These are phyloP conservation scores for Melanotaenia maccullochi DNA, from an alignment of 2,797 vertebrate genomes.

Conservation along the genomic window DNA sequence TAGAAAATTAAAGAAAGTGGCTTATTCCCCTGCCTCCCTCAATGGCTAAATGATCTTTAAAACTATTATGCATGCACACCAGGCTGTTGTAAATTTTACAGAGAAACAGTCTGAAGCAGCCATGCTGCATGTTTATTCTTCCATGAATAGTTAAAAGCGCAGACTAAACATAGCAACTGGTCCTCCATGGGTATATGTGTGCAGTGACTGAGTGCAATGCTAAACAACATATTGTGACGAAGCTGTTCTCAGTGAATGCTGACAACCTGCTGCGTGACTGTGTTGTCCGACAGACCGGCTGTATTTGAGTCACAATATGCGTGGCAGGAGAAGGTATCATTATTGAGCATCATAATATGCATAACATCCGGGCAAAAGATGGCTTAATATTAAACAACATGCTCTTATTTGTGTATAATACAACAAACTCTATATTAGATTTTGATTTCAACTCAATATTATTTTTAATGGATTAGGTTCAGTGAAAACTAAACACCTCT, in stretches of 20 bases:
- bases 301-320: slow-evolving; percentile 56
- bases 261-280: slow-evolving; percentile 51
- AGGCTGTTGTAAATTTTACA: slow-evolving; percentile 39
- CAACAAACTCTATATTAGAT: background rate
- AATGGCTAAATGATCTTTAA: slow-evolving; percentile 2
- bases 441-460: background rate
- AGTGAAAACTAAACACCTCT: background rate
- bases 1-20: background rate
- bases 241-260: slow-evolving; percentile 66
- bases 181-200: slow-evolving; percentile 31
- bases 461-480: background rate
- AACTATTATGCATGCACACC: slow-evolving; percentile 3
- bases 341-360: slow-evolving; percentile 29
- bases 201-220: slow-evolving; percentile 49
- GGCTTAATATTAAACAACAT: slow-evolving; percentile 14
- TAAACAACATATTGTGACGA: slow-evolving; percentile 74
- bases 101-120: slow-evolving; percentile 17
- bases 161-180: slow-evolving; percentile 60
- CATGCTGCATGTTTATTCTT: slow-evolving; percentile 56
- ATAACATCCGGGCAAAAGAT: slow-evolving; percentile 8
- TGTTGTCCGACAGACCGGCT: slow-evolving; percentile 52
- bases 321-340: slow-evolving; percentile 10
- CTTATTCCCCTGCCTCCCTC: background rate
- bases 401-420: background rate
- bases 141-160: slow-evolving; percentile 54